A percentile compares a stretch with the other conserved stretches of the same genome.
These are phyloP conservation scores for Oriolus oriolus DNA, from an alignment of 2,113 vertebrate genomes.

Conservation along the genomic window DNA sequence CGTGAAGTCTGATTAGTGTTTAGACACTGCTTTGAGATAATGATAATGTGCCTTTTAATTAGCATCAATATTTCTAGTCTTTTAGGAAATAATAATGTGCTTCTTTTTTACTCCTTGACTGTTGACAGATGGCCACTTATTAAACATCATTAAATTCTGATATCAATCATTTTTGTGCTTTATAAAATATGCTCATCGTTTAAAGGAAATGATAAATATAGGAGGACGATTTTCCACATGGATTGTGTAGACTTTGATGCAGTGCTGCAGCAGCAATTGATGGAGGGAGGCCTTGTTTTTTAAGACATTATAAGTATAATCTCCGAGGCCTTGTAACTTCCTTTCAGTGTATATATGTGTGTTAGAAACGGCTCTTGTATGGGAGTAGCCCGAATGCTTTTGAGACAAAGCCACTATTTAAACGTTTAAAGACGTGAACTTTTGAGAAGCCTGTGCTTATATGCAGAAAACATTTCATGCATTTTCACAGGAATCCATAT, in stretches of 20 bases:
- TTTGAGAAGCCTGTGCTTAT: not conserved
- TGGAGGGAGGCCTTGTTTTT: not conserved
- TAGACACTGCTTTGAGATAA: constrained; percentile 5
- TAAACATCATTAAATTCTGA: constrained; percentile 81
- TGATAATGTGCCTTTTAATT: constrained; percentile 68
- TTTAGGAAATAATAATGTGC: constrained; percentile 50
- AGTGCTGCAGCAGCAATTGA: not conserved
- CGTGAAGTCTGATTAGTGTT: not conserved
- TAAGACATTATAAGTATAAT: not conserved
- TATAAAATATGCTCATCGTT: constrained; percentile 24
- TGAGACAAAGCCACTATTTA: constrained; percentile 9
- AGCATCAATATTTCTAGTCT: constrained; percentile 64
- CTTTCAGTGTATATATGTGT: rapidly evolving
- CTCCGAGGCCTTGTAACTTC: not conserved
- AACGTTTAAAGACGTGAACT: not conserved
- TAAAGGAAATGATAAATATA: not conserved
- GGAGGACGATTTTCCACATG: not conserved
- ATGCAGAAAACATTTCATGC: not conserved
- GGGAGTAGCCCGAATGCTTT: not conserved
- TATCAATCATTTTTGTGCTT: constrained; percentile 71
- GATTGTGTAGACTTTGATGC: not conserved
- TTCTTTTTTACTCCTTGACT: constrained; percentile 63
- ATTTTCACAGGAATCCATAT: not conserved
- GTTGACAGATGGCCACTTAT: constrained; percentile 84
- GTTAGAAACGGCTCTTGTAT: not conserved